A percentile compares a stretch with the other conserved stretches of the same genome.
These are phyloP conservation scores for Grallaria varia DNA, from an alignment of 2,113 vertebrate genomes.

Conservation along the genomic window DNA sequence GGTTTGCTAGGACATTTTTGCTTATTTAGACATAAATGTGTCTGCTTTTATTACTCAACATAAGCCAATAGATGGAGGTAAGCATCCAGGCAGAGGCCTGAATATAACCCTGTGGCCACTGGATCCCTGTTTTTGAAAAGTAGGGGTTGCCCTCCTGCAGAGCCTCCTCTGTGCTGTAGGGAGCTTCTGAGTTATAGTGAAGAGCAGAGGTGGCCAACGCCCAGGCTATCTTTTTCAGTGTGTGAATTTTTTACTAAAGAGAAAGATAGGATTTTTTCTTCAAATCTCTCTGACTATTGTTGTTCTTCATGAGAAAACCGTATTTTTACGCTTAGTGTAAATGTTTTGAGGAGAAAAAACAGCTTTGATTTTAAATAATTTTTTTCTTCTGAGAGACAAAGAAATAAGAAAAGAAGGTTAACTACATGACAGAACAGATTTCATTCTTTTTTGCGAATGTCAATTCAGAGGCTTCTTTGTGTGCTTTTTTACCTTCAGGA, in stretches of 20 bases:
- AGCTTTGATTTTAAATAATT: neutral
- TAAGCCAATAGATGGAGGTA: neutral
- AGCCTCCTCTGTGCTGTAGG: neutral
- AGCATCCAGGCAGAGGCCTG: neutral
- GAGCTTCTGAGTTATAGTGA: neutral
- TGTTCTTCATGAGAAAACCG: neutral
- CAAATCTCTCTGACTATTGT: neutral
- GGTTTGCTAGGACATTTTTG: neutral
- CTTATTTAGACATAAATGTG: neutral
- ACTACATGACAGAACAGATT: neutral
- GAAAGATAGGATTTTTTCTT: neutral
- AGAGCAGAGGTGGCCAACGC: neutral
- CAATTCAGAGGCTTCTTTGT: neutral
- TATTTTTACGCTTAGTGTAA: neutral
- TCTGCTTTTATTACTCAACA: neutral
- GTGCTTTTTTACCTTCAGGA: neutral
- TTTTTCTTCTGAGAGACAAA: neutral
- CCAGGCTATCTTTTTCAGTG: neutral
- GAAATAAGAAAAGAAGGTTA: neutral
- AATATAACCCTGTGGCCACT: neutral
- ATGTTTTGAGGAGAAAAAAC: neutral
- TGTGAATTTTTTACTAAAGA: neutral
- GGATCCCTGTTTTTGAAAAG: neutral
- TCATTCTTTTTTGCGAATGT: neutral
- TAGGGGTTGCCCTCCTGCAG: rapidly evolving